Evolutionary conservation across 2,797 vertebrate species (phyloP), one percentile per base, ranked within the genome.

Genomic region (Rhinella marina): DNA sequence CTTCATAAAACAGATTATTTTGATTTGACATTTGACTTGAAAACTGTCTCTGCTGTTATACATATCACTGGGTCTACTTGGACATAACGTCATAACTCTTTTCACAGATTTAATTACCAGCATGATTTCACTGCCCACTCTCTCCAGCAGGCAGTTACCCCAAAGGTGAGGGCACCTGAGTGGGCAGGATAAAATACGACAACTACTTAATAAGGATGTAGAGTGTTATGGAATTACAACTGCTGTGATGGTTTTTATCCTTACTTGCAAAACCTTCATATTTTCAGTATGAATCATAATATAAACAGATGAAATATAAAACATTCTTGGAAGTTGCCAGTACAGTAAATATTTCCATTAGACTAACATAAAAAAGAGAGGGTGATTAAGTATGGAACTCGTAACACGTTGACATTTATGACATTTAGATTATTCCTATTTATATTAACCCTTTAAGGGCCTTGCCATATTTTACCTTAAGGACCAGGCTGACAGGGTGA

Each of bases 91-190:
- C 56, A 84, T 23, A 61, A 25, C 7, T 73, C 14, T 84, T 27
- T 73, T 56, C 56, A 50, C 16, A 50, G 23, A 61, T 29, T 61
- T 84, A 61, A 76, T 76, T 61, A 50, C 41, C 23, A 75, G 82
- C 56, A 75, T 59, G 70, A 25, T 75, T 76, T 61, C 23, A 62
- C 70, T 59, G 82, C 82, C 82, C 73, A 84, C 82, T 62, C 82
- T 19, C 21, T 17, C 2, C 81, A 72, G 66, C 48, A 32, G 64
- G 52, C 54, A 75, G 16, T 23, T 57, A 61, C 54, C 21, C 14
- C 82, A 84, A 84, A 76, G 82, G 70, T 84, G 54, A 84, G 68
- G 82, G 48, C 82, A 84, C 29, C 70, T 61, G 70, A 84, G 82
- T 84, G 70, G 82, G 82, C 70, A 75, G 9, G 7, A 41, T 41